phyloP scores from a whole-genome alignment of 2,888 invertebrate genomes.

The Xylota segnis region DNA sequence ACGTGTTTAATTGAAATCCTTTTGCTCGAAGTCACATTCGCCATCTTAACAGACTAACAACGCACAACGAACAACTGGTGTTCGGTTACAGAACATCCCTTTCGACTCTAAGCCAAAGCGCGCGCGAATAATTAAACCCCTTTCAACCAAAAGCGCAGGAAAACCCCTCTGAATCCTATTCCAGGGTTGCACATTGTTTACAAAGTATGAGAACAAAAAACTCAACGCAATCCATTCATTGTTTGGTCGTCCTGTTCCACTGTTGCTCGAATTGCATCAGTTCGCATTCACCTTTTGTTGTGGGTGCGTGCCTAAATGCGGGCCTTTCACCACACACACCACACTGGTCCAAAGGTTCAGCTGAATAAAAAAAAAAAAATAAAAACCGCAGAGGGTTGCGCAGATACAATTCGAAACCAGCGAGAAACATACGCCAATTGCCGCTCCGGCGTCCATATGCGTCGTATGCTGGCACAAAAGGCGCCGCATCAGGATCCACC shows the following conservation, averaged over 20 bases:
- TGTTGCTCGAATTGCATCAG: slow-evolving; percentile 66
- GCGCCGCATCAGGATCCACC: slow-evolving; percentile 72
- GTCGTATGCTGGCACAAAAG: slow-evolving; percentile 59
- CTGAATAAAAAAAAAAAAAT: neutral
- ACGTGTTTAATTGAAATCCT: slow-evolving; percentile 68
- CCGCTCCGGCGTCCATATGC: slow-evolving; percentile 59
- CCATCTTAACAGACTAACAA: slow-evolving; percentile 22
- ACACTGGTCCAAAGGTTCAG: slow-evolving; percentile 13
- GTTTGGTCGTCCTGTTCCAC: slow-evolving; percentile 15
- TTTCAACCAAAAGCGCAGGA: slow-evolving; percentile 11
- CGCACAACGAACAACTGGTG: slow-evolving; percentile 49
- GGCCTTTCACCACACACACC: slow-evolving; percentile 26
- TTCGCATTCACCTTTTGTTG: slow-evolving; percentile 64
- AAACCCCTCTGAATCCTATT: slow-evolving; percentile 21
- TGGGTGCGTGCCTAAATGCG: slow-evolving; percentile 70
- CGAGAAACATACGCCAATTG: slow-evolving; percentile 53
- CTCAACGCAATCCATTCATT: slow-evolving; percentile 14
- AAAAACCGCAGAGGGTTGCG: slow-evolving; percentile 67
- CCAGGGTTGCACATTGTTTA: slow-evolving; percentile 38
- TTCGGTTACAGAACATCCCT: slow-evolving; percentile 61
- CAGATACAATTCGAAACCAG: slow-evolving; percentile 47
- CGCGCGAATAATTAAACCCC: slow-evolving; percentile 66
- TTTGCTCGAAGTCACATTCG: slow-evolving; percentile 47
- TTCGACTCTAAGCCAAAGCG: slow-evolving; percentile 15
- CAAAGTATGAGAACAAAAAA: slow-evolving; percentile 3